Evolutionary conservation across 2,888 invertebrate genomes (phyloP).

Genomic region (Agrotis ipsilon): DNA sequence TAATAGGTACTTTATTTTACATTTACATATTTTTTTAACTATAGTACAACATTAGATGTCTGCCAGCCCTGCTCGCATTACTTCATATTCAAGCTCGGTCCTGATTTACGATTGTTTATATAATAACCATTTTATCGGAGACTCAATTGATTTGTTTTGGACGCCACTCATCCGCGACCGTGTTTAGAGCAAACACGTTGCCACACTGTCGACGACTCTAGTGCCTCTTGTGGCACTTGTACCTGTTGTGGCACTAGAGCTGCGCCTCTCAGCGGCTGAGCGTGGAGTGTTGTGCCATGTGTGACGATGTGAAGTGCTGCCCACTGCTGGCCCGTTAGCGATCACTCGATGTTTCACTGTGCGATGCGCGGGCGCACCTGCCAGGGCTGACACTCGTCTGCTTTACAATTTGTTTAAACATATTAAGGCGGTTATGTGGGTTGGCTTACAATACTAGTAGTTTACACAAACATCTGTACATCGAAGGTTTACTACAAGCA

Average conservation of each 20-base stretch:
- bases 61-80: conserved; percentile 36
- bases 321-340: conserved; percentile 58
- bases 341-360: conserved; percentile 29
- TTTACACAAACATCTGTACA: neutral
- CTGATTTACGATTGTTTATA: conserved; percentile 47
- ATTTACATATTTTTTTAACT: no score
- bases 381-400: conserved; percentile 28
- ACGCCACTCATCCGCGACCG: conserved; percentile 43
- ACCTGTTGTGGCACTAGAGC: conserved; percentile 3
- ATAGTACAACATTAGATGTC: no score
- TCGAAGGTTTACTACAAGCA: neutral
- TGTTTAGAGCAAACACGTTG: conserved; percentile 63
- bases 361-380: conserved; percentile 52
- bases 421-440: neutral
- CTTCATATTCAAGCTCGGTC: conserved; percentile 27
- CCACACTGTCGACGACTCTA: conserved; percentile 30
- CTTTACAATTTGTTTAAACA: conserved; percentile 11
- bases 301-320: conserved; percentile 56
- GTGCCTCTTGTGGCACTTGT: conserved; percentile 27
- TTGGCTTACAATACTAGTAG: neutral
- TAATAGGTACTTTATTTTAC: no score
- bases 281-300: conserved; percentile 55
- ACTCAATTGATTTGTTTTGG: conserved; percentile 53
- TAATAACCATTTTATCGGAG: conserved; percentile 43
- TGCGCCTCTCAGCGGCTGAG: conserved; percentile 14